Percentiles rank a stretch among this genome's conserved stretches.
Conservation (phyloP, 2,888 invertebrate species). For the Formica aserva region DNA sequence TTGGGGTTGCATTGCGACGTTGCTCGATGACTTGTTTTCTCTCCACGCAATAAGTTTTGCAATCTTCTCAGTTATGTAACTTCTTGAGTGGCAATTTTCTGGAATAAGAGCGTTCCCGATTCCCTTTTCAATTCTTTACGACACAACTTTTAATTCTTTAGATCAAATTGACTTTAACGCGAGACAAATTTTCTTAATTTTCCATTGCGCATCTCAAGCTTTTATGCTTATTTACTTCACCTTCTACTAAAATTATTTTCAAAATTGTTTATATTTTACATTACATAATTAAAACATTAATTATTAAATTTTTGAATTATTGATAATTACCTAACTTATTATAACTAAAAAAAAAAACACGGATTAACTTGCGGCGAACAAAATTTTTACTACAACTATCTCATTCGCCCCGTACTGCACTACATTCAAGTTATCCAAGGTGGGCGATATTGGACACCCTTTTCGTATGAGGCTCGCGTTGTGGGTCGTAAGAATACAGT, state of each 20-base stretch:
- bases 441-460: slow-evolving; percentile 11
- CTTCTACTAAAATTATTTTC: not conserved
- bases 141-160: not conserved
- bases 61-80: slow-evolving; percentile 74
- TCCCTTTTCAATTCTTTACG: slow-evolving; percentile 41
- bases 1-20: slow-evolving; percentile 29
- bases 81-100: slow-evolving; percentile 75
- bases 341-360: not conserved
- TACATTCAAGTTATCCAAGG: not conserved
- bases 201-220: not conserved
- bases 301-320: not conserved
- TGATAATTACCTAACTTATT: not conserved
- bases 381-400: not conserved
- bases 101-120: slow-evolving; percentile 21
- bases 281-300: not conserved
- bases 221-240: not conserved
- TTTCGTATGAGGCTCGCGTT: slow-evolving; percentile 42
- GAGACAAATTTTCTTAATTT: slow-evolving; percentile 3
- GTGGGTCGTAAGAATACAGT: slow-evolving; percentile 42
- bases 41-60: slow-evolving; percentile 73
- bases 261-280: not conserved
- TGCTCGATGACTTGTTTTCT: slow-evolving; percentile 65
- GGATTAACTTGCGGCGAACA: not conserved
- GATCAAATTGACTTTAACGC: slow-evolving; percentile 17
- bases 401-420: not conserved